phyloP scores from a whole-genome alignment of 1,140 invertebrate species.

The Musca vetustissima region DNA sequence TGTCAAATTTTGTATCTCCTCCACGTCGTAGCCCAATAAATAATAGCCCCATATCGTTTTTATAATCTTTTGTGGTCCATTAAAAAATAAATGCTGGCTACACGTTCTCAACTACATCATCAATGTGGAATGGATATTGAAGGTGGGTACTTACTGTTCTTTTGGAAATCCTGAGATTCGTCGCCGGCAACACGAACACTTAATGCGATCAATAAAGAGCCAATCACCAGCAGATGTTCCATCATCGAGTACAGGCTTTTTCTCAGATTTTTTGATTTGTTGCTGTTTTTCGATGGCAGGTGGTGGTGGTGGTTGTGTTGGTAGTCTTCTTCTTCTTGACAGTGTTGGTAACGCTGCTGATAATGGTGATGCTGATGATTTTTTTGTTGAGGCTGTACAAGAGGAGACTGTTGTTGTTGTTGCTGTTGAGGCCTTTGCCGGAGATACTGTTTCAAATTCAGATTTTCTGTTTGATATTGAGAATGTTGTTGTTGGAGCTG shows the following conservation, averaged over 20 bases:
- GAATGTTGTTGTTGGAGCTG: background rate
- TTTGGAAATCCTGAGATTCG: constrained; percentile 53
- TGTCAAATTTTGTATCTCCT: too few relatives aligned
- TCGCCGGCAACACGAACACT: constrained; percentile 33
- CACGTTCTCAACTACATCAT: background rate
- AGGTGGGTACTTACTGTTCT: constrained; percentile 47
- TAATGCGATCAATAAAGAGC: constrained; percentile 33
- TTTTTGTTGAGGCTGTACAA: background rate
- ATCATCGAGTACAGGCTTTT: background rate
- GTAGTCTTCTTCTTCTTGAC: too few relatives aligned
- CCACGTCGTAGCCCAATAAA: too few relatives aligned
- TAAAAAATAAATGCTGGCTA: too few relatives aligned
- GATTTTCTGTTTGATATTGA: background rate
- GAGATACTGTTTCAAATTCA: too few relatives aligned
- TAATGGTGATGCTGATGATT: background rate
- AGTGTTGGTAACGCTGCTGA: background rate
- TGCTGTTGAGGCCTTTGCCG: too few relatives aligned
- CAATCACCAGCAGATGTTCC: constrained; percentile 20
- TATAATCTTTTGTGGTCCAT: too few relatives aligned
- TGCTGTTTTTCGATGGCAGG: too few relatives aligned
- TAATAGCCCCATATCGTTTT: too few relatives aligned
- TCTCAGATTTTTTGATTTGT: too few relatives aligned
- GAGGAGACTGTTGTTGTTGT: background rate
- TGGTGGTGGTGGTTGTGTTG: too few relatives aligned
- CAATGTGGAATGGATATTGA: too few relatives aligned